Percentiles rank a stretch among this genome's conserved stretches.
phyloP scores from a whole-genome alignment of 2,113 vertebrate species.

The Lycocorax pyrrhopterus region DNA sequence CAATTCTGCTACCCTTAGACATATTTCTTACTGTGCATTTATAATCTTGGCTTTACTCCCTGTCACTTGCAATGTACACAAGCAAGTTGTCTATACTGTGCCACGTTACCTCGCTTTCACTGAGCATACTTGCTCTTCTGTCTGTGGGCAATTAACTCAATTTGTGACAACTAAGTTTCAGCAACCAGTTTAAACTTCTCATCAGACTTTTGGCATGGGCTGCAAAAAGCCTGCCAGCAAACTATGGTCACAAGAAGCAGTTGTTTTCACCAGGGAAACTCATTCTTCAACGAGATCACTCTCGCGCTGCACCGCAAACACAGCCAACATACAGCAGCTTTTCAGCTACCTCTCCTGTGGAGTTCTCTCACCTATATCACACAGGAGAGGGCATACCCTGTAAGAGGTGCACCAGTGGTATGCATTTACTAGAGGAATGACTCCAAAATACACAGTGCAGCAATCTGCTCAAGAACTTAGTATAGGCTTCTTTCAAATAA shows the following conservation, averaged over 20 bases:
- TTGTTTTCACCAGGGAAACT: constrained; percentile 5
- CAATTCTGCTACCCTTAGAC: background rate
- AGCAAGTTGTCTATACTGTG: background rate
- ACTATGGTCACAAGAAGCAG: constrained; percentile 28
- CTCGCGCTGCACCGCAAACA: background rate
- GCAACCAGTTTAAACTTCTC: constrained; percentile 25
- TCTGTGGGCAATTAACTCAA: constrained; percentile 28
- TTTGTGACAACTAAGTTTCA: constrained; percentile 31
- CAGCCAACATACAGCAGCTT: background rate
- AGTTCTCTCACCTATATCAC: background rate
- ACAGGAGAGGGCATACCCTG: background rate
- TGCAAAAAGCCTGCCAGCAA: constrained; percentile 35
- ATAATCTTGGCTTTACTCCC: background rate
- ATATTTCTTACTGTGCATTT: background rate
- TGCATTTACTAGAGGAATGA: constrained; percentile 26
- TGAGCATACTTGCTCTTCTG: constrained; percentile 17
- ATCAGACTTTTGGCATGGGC: constrained; percentile 1
- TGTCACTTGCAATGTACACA: background rate
- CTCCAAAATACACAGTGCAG: constrained; percentile 34
- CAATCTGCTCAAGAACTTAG: background rate
- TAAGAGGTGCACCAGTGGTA: background rate
- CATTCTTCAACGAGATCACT: background rate
- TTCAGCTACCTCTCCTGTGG: background rate
- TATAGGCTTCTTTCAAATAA: background rate
- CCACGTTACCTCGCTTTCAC: background rate